Evolutionary conservation across 1,140 invertebrate genomes (phyloP), one percentile per base, ranked within the genome.

Genomic region (Ooceraea biroi): DNA sequence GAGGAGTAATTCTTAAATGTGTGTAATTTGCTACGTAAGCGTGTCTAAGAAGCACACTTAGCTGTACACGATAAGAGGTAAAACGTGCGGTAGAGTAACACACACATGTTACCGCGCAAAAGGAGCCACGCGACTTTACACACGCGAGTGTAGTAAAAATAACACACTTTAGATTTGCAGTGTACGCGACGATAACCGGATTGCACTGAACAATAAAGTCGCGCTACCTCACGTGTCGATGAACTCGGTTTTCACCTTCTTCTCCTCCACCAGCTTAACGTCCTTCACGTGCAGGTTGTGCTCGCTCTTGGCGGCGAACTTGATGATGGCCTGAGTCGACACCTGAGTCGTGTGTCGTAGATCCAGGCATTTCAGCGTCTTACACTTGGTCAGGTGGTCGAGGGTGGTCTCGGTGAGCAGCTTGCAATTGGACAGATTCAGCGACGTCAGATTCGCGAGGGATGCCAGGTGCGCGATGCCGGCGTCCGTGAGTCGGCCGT

Each of bases 401-500:
- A 98, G 94, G 77, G 96, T 97, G 1, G 95, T 95, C 91, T 98
- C 98, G 0, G 98, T 98, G 0, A 99, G 95, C 83, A 98, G 94
- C 55, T 96, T 95, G 92, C 98, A 98, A 60, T 97, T 97, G 44
- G 97, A 97, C 48, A 99, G 92, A 92, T 98, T 97, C 0, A 98
- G 92, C 50, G 95, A 95, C 3, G 95, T 93, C 3, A 97, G 91
- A 25, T 95, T 96, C 8, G 92, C 91, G 1, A 96, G 91, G 72
- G 96, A 95, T 12, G 96, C 96, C 41, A 99, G 95, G 91, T 98
- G 97, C 2, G 97, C 97, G n/a, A 98, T 97, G 41, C 98, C 98
- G 7, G 97, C 97, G 92, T 98, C 98, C 0, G 97, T 98, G 11
- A 99, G 95, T n/a, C 97, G 95, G 48, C 97, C 96, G 93, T 98